Evolutionary conservation across 2,888 invertebrate species (phyloP).

Genomic region (Acleris cristana): DNA sequence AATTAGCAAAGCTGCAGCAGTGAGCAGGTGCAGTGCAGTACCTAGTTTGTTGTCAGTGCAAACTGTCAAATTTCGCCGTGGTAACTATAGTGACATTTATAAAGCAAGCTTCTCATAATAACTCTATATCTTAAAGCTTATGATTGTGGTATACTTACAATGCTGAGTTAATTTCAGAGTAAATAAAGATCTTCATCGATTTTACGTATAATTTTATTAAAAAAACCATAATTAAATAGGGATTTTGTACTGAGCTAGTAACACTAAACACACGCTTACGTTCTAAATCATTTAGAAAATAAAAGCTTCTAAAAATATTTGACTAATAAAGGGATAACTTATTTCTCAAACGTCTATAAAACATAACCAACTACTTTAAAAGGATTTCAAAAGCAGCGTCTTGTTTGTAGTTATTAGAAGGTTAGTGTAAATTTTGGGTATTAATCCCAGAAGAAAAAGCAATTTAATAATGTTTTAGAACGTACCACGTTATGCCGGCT

Average conservation of each 20-base stretch:
- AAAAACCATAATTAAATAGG: too few species aligned
- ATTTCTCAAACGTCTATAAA: too few species aligned
- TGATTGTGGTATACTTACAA: too few species aligned
- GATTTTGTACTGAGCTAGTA: too few species aligned
- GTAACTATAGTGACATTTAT: background rate
- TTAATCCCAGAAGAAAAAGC: background rate
- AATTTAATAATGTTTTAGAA: slow-evolving; percentile 21
- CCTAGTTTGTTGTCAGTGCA: slow-evolving; percentile 11
- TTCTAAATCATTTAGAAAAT: too few species aligned
- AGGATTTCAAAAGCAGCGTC: background rate
- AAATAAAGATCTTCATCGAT: too few species aligned
- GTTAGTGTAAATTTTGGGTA: background rate
- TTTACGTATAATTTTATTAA: too few species aligned
- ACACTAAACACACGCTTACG: too few species aligned
- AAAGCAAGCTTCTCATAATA: background rate
- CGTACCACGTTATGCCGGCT: slow-evolving; percentile 37
- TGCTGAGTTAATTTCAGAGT: too few species aligned
- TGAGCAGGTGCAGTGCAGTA: background rate
- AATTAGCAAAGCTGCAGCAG: slow-evolving; percentile 4
- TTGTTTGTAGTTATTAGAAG: slow-evolving; percentile 22
- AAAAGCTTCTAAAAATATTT: too few species aligned
- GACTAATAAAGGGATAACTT: too few species aligned
- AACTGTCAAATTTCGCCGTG: slow-evolving; percentile 15
- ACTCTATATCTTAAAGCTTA: background rate
- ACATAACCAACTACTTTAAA: too few species aligned